Conservation (phyloP, 2,888 invertebrate genomes). For the Pilophorus perplexus region DNA sequence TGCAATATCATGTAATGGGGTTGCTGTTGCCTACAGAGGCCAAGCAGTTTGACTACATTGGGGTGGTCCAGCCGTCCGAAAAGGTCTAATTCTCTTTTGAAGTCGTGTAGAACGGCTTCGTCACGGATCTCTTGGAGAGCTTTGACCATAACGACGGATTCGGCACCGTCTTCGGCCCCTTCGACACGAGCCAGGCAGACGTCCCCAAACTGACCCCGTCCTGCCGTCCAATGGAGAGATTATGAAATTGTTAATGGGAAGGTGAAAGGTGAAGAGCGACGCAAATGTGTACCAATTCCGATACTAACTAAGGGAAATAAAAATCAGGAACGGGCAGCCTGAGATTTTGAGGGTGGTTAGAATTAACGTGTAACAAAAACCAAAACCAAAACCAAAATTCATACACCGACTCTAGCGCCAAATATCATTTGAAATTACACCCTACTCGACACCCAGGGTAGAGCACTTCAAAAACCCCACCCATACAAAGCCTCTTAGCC, state of each 20-base stretch:
- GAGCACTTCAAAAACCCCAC: too few species aligned
- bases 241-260: not conserved
- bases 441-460: too few species aligned
- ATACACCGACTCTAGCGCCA: too few species aligned
- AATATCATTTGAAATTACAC: too few species aligned
- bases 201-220: constrained; percentile 90
- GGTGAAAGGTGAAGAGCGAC: not conserved
- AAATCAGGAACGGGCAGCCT: too few species aligned
- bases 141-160: constrained; percentile 67
- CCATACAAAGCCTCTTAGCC: too few species aligned
- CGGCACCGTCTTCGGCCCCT: constrained; percentile 51
- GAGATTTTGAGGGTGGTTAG: too few species aligned
- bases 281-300: too few species aligned
- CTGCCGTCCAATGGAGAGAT: constrained; percentile 53
- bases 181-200: constrained; percentile 72
- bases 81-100: constrained; percentile 84
- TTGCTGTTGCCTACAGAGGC: constrained; percentile 77
- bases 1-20: constrained; percentile 87
- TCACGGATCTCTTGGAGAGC: constrained; percentile 73
- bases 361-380: too few species aligned
- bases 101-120: constrained; percentile 74
- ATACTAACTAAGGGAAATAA: too few species aligned
- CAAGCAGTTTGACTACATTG: constrained; percentile 73
- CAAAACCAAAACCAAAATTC: too few species aligned
- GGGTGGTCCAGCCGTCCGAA: constrained; percentile 79